Base-by-base conservation (phyloP, 1,140 invertebrate genomes). In the Drosophila ironensis region DNA sequence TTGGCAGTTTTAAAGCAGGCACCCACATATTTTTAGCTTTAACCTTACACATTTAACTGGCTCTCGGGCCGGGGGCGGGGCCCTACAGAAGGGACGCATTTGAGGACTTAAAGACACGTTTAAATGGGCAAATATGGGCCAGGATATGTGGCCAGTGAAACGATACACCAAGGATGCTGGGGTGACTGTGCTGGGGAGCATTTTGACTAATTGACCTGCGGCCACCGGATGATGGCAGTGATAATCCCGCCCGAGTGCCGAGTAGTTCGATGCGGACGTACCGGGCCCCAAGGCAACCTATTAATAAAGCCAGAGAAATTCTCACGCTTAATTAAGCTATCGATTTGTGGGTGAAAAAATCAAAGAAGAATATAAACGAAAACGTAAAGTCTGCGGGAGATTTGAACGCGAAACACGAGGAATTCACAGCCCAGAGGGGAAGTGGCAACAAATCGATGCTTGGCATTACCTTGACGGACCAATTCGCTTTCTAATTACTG, bases 311-410 rank as follows among this genome's bases (percentile, higher is more conserved):
- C 46, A 20, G 64, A 78, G 57, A 84, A 63, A 71, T 66, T 68
- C 70, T 78, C 59, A 84, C 78, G 80, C 78, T 84, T 84, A 84
- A 84, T 84, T 84, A 84, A 78, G 63, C 80, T 86, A 84, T 84
- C 80, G 78, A 84, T 84, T 84, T 59, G 59, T 84, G 44, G 45
- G 28, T 45, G 52, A 51, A 66, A 70, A 75, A 37, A 64, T 51
- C 46, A 54, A 51, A 47, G 53, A 50, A 66, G 38, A 60, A 47
- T 46, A 50, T 63, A 46, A 63, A 63, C 56, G 56, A 63, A 61
- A n/a, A n/a, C n/a, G 47, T 63, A 33, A 60, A 60, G 56, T 60
- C 61, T 27, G 24, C 41, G 24, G 25, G 56, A 22, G 52, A 60
- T 60, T 60, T 57, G 52, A 60, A 60, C 57, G 56, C 56, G 9